Evolutionary conservation across 2,888 invertebrate genomes (phyloP).

Genomic region (Creontiades dilutus): DNA sequence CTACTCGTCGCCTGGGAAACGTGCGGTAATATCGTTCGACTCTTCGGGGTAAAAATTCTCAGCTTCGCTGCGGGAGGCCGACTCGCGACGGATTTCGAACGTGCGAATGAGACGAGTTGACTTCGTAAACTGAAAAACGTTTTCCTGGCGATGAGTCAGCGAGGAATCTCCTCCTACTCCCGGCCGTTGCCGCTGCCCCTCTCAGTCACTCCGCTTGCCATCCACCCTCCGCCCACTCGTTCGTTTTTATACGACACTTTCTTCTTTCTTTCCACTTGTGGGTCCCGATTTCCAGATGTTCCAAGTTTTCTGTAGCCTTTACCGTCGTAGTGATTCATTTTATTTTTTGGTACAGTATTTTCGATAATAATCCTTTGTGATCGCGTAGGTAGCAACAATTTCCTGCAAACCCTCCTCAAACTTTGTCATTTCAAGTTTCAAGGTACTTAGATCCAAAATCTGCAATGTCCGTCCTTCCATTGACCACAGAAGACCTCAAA

Average conservation of each 20-base stretch:
- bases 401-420: too few species aligned
- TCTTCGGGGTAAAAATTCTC: not conserved
- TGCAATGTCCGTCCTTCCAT: too few species aligned
- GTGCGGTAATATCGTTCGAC: not conserved
- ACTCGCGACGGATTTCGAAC: not conserved
- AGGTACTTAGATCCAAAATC: too few species aligned
- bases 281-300: not conserved
- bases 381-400: too few species aligned
- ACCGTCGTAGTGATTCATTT: too few species aligned
- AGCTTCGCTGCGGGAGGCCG: not conserved
- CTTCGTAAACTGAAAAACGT: conserved; percentile 1
- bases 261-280: not conserved
- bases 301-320: too few species aligned
- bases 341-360: too few species aligned
- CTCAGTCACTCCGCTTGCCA: not conserved
- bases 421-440: too few species aligned
- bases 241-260: conserved; percentile 12
- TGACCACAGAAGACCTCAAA: too few species aligned
- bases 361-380: too few species aligned
- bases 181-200: not conserved
- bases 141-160: conserved; percentile 52
- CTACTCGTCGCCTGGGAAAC: not conserved
- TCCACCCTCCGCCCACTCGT: conserved; percentile 36
- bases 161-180: not conserved
- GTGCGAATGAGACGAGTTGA: not conserved